Conservation (phyloP, 2,888 invertebrate species). For the Eustalomyia histrio region DNA sequence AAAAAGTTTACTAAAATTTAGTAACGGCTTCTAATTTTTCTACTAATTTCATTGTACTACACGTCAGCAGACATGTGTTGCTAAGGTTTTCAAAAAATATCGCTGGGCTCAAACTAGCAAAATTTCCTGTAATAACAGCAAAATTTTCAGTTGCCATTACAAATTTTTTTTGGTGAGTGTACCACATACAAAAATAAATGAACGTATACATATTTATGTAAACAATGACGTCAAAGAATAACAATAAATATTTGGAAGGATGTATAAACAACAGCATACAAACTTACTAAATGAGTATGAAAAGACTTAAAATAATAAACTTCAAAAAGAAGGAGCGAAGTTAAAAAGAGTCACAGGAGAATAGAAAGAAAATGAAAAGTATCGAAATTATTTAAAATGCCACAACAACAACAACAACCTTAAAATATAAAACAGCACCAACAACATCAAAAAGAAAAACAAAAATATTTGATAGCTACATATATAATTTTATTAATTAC, state of each 20-base stretch:
- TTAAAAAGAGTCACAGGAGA: neutral
- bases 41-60: too few relatives aligned
- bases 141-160: too few relatives aligned
- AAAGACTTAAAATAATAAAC: neutral
- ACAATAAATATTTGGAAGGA: neutral
- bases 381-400: conserved; percentile 9
- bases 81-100: too few relatives aligned
- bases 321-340: neutral
- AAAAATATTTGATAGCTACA: conserved; percentile 51
- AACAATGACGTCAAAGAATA: conserved; percentile 23
- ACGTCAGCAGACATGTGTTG: too few relatives aligned
- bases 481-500: conserved; percentile 63
- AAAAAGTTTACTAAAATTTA: too few relatives aligned
- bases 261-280: conserved; percentile 1
- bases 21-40: too few relatives aligned
- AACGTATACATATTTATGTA: neutral
- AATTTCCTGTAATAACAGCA: too few relatives aligned
- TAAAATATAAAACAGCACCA: neutral
- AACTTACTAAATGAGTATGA: neutral
- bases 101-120: too few relatives aligned
- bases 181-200: neutral
- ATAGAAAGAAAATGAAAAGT: neutral
- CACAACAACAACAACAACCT: conserved; percentile 15
- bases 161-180: too few relatives aligned
- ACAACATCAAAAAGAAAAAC: conserved; percentile 6